Evolutionary conservation across 2,797 vertebrate genomes (phyloP).

Genomic region (Chelmon rostratus): DNA sequence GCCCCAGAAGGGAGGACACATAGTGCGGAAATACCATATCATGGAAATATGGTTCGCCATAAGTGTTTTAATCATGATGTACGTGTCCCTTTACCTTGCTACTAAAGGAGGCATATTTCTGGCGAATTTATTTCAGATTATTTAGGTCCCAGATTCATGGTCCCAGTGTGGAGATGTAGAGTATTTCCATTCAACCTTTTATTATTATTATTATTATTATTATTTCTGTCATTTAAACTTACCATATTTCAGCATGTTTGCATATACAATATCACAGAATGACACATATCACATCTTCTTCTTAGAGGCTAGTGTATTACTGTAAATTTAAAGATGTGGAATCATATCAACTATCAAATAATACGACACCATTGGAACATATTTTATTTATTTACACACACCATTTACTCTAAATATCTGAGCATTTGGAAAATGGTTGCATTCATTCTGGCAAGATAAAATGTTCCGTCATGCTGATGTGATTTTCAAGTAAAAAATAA

Average conservation of each 20-base stretch:
- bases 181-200: slow-evolving; percentile 1
- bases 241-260: not conserved
- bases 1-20: not conserved
- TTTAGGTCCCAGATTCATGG: not conserved
- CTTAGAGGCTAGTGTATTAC: not conserved
- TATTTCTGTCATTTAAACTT: not conserved
- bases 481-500: no score
- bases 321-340: not conserved
- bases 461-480: no score
- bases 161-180: not conserved
- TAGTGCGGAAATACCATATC: no score
- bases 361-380: no score
- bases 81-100: not conserved
- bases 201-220: not conserved
- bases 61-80: not conserved
- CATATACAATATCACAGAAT: not conserved
- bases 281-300: not conserved
- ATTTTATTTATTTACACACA: no score
- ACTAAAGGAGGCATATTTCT: not conserved
- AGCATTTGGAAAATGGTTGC: no score
- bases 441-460: no score
- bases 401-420: no score
- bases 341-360: not conserved
- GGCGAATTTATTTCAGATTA: not conserved
- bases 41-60: not conserved